Base-by-base conservation (phyloP, 2,888 invertebrate genomes). In the Phoenoteleia sp. region DNA sequence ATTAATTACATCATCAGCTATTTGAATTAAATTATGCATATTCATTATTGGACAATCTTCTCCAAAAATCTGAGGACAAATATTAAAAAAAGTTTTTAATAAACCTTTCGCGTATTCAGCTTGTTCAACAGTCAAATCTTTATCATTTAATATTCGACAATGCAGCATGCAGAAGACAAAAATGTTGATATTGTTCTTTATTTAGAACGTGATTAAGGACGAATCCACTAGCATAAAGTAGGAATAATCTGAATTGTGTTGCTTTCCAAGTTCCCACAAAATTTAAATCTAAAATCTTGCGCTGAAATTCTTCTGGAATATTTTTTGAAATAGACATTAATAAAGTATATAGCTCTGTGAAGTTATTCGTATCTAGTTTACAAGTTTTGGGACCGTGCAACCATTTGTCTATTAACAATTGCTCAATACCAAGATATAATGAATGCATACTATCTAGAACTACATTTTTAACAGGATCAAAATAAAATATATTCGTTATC, bases 21-120 rank as follows among this genome's bases (percentile, higher is more conserved):
- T 19, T 47, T 84, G 84, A 1, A 84, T 1, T 15, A 84, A 52
- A 69, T 84, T 84, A 47, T 86, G 84, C 11, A 86, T 69, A 71
- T 86, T 86, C 83, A 86, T 72, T 13, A 84, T 58, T 42, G 81
- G 84, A 23, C 56, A 79, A 45, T 86, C 86, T 19, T 15, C 9
- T 9, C 79, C 79, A 42, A 54, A 84, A 60, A 19, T 56, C 27
- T 11, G 39, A n/a, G 84, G 82, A 13, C 49, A 36, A 42, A 72
- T 33, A 15, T 13, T 36, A 23, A 82, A 82, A 47, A 81, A 85
- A 5, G 42, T 82, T 42, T 56, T 67, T 17, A 85, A 45, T 17
- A 81, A 79, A n/a, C 27, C 21, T 74, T 76, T 72, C 0, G 77
- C 64, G 52, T 75, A 83, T 17, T 71, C 29, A 33, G 72, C 76